These are phyloP conservation scores for Globia sparganii DNA, from an alignment of 2,888 invertebrate species.

Conservation along the genomic window DNA sequence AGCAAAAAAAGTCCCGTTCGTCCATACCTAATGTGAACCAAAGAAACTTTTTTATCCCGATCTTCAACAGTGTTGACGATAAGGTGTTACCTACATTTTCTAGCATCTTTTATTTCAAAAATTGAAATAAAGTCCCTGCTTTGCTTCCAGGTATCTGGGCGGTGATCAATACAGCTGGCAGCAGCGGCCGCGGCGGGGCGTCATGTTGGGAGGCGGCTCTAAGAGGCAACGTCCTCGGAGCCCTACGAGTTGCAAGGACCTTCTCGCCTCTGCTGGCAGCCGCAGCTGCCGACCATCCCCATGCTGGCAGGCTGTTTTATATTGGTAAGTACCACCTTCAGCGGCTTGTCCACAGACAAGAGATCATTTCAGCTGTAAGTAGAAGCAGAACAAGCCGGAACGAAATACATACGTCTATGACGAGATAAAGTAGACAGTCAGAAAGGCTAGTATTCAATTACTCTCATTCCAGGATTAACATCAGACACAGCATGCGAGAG, in stretches of 20 bases:
- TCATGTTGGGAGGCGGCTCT: constrained; percentile 93
- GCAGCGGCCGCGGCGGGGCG: constrained; percentile 93
- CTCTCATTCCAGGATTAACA: constrained; percentile 79
- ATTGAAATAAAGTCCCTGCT: background rate
- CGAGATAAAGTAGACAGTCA: background rate
- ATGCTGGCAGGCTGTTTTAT: constrained; percentile 93
- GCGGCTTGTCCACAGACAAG: background rate
- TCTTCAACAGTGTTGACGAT: background rate
- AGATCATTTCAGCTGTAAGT: background rate
- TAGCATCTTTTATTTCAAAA: background rate
- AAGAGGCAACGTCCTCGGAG: constrained; percentile 92
- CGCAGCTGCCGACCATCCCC: constrained; percentile 85
- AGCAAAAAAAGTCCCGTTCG: too few relatives aligned
- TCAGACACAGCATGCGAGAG: constrained; percentile 87
- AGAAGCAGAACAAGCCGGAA: background rate
- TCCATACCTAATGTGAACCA: background rate
- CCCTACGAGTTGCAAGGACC: constrained; percentile 93
- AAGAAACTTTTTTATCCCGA: background rate
- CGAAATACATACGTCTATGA: background rate
- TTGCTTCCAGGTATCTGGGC: constrained; percentile 93
- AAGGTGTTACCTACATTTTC: background rate
- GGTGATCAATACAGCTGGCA: constrained; percentile 95
- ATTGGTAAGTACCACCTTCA: constrained; percentile 83
- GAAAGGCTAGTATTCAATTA: background rate
- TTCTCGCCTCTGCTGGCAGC: constrained; percentile 93